These are phyloP conservation scores for Mythimna loreyi DNA, from an alignment of 2,888 invertebrate genomes.

Conservation along the genomic window DNA sequence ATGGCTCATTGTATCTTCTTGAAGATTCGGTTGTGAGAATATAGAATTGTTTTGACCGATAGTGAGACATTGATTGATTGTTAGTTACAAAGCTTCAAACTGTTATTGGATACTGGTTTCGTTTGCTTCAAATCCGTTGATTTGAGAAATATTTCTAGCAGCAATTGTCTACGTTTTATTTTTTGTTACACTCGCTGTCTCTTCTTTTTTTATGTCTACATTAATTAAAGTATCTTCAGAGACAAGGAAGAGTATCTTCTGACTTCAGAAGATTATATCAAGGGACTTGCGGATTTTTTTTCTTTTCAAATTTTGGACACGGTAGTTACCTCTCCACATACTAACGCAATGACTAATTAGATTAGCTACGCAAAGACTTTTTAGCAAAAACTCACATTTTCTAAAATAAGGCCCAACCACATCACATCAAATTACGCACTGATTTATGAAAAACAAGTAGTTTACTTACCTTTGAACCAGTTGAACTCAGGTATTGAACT, in stretches of 20 bases:
- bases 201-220: no score
- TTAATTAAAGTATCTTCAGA: neutral
- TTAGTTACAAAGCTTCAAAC: conserved; percentile 24
- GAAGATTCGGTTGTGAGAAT: conserved; percentile 2
- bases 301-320: neutral
- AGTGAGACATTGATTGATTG: conserved; percentile 17
- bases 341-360: no score
- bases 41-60: conserved; percentile 5
- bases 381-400: no score
- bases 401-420: no score
- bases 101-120: conserved; percentile 10
- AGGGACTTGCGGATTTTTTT: neutral
- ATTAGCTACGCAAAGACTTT: no score
- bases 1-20: conserved; percentile 29
- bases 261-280: neutral
- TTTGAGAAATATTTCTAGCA: neutral
- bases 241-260: no score
- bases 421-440: no score
- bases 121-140: neutral
- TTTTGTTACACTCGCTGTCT: neutral
- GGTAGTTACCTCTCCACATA: neutral
- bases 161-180: neutral
- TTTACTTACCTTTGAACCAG: no score
- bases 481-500: no score
- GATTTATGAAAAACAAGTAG: no score